Evolutionary conservation across 2,888 invertebrate genomes (phyloP).

Genomic region (Drosophila maculinotata): DNA sequence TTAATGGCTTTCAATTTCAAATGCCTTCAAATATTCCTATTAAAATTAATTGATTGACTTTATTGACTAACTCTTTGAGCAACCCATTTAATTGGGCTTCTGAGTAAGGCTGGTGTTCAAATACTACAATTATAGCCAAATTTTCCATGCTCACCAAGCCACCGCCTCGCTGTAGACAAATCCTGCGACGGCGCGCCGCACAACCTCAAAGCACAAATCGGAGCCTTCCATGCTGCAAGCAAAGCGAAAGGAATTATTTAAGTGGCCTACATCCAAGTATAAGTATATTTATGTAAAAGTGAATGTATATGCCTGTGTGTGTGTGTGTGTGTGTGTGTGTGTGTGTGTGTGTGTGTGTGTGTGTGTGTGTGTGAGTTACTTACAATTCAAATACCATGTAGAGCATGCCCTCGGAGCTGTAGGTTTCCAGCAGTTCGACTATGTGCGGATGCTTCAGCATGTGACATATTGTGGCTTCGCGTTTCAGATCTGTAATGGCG

Average conservation of each 20-base stretch:
- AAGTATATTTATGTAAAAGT: constrained; percentile 1
- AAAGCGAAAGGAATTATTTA: constrained; percentile 34
- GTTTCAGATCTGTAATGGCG: constrained; percentile 92
- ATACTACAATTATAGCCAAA: constrained; percentile 23
- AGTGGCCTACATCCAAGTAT: constrained; percentile 47
- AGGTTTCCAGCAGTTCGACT: constrained; percentile 98
- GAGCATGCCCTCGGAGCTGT: constrained; percentile 99
- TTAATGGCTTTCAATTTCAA: no score
- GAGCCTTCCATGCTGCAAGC: constrained; percentile 97
- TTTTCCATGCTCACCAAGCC: constrained; percentile 91
- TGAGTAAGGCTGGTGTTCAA: constrained; percentile 8
- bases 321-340: neutral
- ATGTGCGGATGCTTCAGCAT: constrained; percentile 99
- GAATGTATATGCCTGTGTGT: neutral
- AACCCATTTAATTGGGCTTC: constrained; percentile 2
- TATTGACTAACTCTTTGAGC: neutral
- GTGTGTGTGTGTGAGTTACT: constrained; percentile 86
- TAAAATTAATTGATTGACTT: neutral
- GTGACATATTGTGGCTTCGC: constrained; percentile 99
- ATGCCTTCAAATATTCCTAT: neutral
- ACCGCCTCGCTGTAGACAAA: constrained; percentile 99
- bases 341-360: neutral
- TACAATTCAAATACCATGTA: constrained; percentile 99
- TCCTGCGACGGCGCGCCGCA: constrained; percentile 96
- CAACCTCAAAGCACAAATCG: constrained; percentile 99